A percentile compares a stretch with the other conserved stretches of the same genome.
Evolutionary conservation across 2,113 vertebrate genomes (phyloP).

Genomic region (Hystrix brachyura): DNA sequence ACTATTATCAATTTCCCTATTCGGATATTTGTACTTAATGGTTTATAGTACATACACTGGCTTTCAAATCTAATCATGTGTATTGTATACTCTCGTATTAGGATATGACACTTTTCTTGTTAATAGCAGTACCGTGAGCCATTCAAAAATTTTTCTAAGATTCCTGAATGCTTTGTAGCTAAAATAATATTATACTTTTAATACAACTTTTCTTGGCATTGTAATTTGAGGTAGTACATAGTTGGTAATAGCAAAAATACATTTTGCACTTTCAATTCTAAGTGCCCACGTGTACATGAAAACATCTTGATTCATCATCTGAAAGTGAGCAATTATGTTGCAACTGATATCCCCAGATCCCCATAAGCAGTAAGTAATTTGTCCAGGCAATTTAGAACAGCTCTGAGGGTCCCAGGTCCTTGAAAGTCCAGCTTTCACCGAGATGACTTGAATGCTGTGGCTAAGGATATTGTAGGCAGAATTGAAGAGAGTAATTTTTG

Average conservation of each 20-base stretch:
- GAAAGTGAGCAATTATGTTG: slow-evolving; percentile 41
- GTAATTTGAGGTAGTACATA: neutral
- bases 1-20: neutral
- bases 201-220: neutral
- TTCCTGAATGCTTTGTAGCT: neutral
- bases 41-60: neutral
- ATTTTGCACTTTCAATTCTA: neutral
- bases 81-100: neutral
- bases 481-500: slow-evolving; percentile 30
- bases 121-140: neutral
- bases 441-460: neutral
- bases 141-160: neutral
- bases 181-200: neutral
- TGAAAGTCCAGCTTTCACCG: slow-evolving; percentile 21
- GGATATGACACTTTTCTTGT: neutral
- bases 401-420: neutral
- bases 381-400: slow-evolving; percentile 42
- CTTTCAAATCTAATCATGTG: neutral
- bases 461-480: neutral
- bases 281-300: neutral
- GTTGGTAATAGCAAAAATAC: neutral
- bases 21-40: neutral
- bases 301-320: neutral
- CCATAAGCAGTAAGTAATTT: neutral
- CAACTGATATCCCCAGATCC: slow-evolving; percentile 5